Conservation (phyloP, 2,797 vertebrate genomes). For the Sebastes hubbsi region DNA sequence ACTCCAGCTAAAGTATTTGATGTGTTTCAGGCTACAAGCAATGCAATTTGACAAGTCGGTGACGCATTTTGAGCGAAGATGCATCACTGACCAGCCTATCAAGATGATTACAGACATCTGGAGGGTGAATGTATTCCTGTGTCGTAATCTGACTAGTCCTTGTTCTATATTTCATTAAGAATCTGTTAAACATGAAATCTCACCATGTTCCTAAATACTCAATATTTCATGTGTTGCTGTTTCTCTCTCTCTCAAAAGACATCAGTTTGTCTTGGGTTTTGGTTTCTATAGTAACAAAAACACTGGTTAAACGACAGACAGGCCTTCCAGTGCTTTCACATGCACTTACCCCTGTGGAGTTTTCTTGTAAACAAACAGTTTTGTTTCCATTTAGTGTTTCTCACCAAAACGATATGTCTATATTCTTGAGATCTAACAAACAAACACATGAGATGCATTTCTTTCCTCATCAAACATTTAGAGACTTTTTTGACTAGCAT, state of each 20-base stretch:
- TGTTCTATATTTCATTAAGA: neutral
- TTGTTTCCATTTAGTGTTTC: neutral
- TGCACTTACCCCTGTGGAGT: neutral
- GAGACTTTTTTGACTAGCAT: neutral
- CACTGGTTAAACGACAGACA: neutral
- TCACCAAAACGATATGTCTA: neutral
- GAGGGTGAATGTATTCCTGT: neutral
- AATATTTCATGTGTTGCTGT: neutral
- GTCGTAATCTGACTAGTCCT: neutral
- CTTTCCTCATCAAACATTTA: neutral
- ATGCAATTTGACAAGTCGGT: neutral
- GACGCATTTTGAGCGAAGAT: neutral
- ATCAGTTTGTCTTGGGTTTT: neutral
- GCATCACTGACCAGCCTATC: neutral
- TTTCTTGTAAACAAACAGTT: neutral
- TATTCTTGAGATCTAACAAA: neutral
- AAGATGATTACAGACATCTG: neutral
- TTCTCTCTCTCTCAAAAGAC: neutral
- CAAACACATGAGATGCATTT: neutral
- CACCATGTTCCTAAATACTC: neutral
- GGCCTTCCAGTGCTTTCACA: neutral
- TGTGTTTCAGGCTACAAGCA: neutral
- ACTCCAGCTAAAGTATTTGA: neutral
- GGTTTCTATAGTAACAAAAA: neutral
- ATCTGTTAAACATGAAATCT: neutral